These are phyloP conservation scores for Xestia sexstrigata DNA, from an alignment of 2,888 invertebrate species.

Conservation along the genomic window DNA sequence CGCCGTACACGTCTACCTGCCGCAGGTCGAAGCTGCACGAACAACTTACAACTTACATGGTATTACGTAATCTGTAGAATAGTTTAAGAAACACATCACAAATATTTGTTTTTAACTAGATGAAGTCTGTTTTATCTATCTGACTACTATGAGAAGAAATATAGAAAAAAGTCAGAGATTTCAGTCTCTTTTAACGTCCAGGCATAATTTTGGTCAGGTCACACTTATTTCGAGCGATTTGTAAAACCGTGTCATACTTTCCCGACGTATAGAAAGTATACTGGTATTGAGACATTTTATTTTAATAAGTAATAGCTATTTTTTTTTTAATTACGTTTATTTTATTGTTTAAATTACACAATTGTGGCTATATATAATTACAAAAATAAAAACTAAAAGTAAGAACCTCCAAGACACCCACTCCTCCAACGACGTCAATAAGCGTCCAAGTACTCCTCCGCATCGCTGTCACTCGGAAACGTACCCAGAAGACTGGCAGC, in stretches of 20 bases:
- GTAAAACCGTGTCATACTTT: neutral
- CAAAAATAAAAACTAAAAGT: no score
- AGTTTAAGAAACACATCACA: neutral
- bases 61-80: neutral
- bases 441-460: no score
- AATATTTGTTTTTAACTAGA: no score
- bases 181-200: neutral
- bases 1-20: slow-evolving; percentile 88
- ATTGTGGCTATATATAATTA: no score
- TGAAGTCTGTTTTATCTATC: neutral
- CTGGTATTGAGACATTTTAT: neutral
- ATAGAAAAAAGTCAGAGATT: neutral
- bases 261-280: neutral
- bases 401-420: no score
- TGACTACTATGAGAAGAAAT: neutral
- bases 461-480: no score
- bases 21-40: slow-evolving; percentile 76
- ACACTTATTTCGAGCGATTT: neutral
- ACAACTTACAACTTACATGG: neutral
- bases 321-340: no score
- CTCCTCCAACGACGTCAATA: no score
- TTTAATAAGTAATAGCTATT: no score
- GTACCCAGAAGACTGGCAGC: no score
- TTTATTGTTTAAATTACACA: no score
- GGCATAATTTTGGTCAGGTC: neutral